Base-by-base conservation (phyloP, 1,140 invertebrate genomes). In the Pentalonia nigronervosa region DNA sequence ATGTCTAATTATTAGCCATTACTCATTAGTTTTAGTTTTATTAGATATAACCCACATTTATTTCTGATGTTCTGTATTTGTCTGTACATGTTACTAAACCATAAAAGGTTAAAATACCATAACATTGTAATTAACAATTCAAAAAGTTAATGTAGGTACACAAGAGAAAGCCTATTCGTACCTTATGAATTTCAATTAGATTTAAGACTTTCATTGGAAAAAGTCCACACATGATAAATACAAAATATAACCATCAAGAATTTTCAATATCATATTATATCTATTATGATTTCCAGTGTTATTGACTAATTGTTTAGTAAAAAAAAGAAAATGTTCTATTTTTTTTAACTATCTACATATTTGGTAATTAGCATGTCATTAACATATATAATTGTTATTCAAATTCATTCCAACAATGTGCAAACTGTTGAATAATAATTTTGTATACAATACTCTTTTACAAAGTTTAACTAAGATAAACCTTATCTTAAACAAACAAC, bases 401-500 rank as follows among this genome's bases (percentile, higher is more conserved):
- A 90, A 90, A 90, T 67, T 60, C 25, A 60, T 25, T 41, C 36
- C 60, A 17, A 67, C 53, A 67, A 30, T 90, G 45, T 45, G 3
- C 41, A 11, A 67, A 25, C 41, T 41, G 53, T 90, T 60, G 34
- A 67, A 45, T 45, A 56, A 20, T 93, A 84, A 84, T 90, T 60
- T 30, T 90, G 7, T 90, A 47, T 56, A 60, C 6, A 90, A 88
- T 45, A 67, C 50, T 89, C 87, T 41, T 89, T 56, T 36, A 56
- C 53, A 1, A 25, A 90, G 88, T 89, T 50, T 45, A 45, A 60
- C 53, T 88, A n/a, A 60, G 89, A 90, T 90, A 86, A 93, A 41
- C 48, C 30, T 92, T 86, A 93, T 93, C 91, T 93, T 41, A 84
- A 86, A 86, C 34, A 93, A 93, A 93, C 34, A 93, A 21, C 14